Evolutionary conservation across 64 coral and sea anemone species (phyloP), one percentile per base, ranked within the genome.

Genomic region (Montipora cactus): DNA sequence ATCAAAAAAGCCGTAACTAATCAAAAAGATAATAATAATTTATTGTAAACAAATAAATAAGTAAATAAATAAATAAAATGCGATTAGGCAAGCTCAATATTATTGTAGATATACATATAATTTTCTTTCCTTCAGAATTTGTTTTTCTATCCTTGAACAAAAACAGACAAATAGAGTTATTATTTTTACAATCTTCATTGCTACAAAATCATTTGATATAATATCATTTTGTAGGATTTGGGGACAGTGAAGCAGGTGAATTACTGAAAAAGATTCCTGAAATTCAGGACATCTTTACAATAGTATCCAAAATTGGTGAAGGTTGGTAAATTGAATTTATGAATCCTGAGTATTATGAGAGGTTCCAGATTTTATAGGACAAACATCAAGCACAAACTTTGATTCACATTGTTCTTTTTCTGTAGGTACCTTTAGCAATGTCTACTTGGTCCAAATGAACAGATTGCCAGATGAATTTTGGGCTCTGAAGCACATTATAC

Each of bases 351-450:
- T 46, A 37, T 37, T 37, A 37, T 70, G 10, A 11, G 6, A 57
- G 4, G 11, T 57, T 8, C 7, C 53, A 57, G 53, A 8, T 57
- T 11, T 37, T 37, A 37, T 37, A 37, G 37, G 53, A 57, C 7
- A 8, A 57, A 57, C 11, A 57, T 57, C 53, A 57, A 57, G 11
- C 11, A 6, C 11, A 57, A 57, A 11, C 53, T 57, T 57, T 57
- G 7, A 37, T 37, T 37, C 37, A 2, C 37, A 37, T 37, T 37
- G 37, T 37, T 37, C 1, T 71, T 66, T 15, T 14, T 19, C 48
- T 77, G 44, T 72, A 98, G 98, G 98, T 69, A 99, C 98, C 70
- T 99, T 99, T 85, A 99, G 98, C 70, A 96, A 99, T 90, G 98
- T 99, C 15, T 99, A 96, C 55, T 85, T 99, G 89, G 98, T 91